Evolutionary conservation across 2,797 vertebrate species (phyloP).

Genomic region (Paguma larvata): DNA sequence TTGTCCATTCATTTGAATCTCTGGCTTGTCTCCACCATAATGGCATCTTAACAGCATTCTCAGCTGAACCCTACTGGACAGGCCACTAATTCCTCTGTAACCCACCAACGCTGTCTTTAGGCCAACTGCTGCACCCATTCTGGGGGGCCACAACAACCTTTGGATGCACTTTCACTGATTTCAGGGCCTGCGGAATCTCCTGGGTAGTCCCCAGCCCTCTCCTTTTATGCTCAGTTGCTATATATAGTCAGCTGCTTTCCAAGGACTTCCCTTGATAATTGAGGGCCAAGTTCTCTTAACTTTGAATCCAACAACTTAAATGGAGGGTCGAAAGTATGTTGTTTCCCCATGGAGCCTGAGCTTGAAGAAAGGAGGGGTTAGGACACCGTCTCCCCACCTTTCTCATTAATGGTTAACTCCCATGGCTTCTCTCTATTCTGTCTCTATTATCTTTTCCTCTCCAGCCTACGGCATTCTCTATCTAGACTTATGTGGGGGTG

Average conservation of each 20-base stretch:
- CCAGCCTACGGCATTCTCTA: not conserved
- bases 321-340: not conserved
- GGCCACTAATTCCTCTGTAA: not conserved
- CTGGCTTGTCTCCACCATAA: not conserved
- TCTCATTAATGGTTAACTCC: not conserved
- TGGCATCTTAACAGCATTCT: not conserved
- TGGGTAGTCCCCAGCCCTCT: not conserved
- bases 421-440: not conserved
- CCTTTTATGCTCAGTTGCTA: not conserved
- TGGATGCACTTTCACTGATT: too few species aligned
- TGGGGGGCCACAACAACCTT: not conserved
- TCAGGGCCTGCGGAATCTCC: not conserved
- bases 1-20: not conserved
- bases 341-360: not conserved
- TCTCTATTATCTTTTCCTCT: not conserved
- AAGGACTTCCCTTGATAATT: not conserved
- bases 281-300: not conserved
- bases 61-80: not conserved
- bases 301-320: not conserved
- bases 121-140: not conserved
- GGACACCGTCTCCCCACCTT: too few species aligned
- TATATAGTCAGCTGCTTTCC: not conserved
- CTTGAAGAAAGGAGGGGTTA: not conserved
- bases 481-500: not conserved
- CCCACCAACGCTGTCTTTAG: not conserved